These are phyloP conservation scores for Tribolium freemani DNA, from an alignment of 2,888 invertebrate species.

Conservation along the genomic window DNA sequence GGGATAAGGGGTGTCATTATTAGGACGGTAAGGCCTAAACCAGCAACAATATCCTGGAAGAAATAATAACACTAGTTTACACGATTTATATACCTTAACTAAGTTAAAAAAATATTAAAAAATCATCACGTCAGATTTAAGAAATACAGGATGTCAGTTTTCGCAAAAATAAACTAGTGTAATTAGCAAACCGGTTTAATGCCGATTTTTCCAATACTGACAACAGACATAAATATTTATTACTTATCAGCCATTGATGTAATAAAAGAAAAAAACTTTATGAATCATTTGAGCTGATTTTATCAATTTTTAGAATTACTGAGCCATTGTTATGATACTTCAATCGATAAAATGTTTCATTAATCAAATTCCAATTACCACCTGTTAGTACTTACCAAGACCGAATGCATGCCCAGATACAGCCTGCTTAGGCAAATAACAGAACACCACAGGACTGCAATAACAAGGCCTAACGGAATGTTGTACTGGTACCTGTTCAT, in stretches of 20 bases:
- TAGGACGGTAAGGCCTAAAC: conserved; percentile 76
- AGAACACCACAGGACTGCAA: conserved; percentile 79
- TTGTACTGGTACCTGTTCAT: conserved; percentile 85
- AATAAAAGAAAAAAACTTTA: too few species aligned
- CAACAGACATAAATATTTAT: background rate
- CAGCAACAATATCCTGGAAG: conserved; percentile 86
- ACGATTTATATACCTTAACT: too few species aligned
- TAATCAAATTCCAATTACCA: background rate
- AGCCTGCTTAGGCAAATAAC: conserved; percentile 88
- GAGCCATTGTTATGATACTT: too few species aligned
- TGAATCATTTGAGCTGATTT: too few species aligned
- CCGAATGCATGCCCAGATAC: conserved; percentile 94
- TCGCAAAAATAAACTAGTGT: too few species aligned
- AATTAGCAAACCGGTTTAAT: background rate
- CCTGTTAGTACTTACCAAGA: conserved; percentile 75
- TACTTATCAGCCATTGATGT: too few species aligned
- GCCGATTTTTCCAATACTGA: background rate
- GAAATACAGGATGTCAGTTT: too few species aligned
- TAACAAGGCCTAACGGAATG: conserved; percentile 71
- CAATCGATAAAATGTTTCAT: background rate
- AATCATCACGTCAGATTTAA: too few species aligned
- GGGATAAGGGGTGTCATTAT: conserved; percentile 83
- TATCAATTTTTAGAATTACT: too few species aligned
- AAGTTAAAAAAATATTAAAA: too few species aligned
- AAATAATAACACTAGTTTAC: too few species aligned